phyloP scores from a whole-genome alignment of 53 echinoderm and acorn worm species.

The Pentamera pediparva region DNA sequence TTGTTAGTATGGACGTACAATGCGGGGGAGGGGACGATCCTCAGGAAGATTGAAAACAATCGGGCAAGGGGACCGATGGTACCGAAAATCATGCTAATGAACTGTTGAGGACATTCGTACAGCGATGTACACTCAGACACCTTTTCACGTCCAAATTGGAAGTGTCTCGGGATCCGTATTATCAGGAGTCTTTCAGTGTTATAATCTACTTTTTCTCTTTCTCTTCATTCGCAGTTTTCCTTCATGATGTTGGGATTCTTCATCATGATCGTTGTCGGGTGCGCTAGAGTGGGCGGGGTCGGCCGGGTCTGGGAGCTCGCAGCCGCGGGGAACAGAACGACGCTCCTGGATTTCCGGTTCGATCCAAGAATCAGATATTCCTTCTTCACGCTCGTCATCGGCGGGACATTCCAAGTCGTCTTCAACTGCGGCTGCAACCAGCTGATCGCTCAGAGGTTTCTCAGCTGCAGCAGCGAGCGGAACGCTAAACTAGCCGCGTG shows the following conservation, averaged over 20 bases:
- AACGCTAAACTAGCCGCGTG: slow-evolving; percentile 57
- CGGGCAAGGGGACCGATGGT: too few species aligned
- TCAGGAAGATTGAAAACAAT: too few species aligned
- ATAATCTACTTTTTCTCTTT: background rate
- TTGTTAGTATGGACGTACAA: too few species aligned
- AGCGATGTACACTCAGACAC: too few species aligned
- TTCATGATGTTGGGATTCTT: slow-evolving; percentile 27
- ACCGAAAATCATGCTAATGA: too few species aligned
- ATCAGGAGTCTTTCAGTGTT: too few species aligned
- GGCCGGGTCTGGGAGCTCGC: slow-evolving; percentile 15
- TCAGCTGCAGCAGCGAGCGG: slow-evolving; percentile 58
- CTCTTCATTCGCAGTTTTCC: background rate
- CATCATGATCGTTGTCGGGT: slow-evolving; percentile 14
- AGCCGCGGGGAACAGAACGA: slow-evolving; percentile 20
- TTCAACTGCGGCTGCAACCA: slow-evolving; percentile 69
- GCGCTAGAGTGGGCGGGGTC: slow-evolving; percentile 14
- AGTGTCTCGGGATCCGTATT: too few species aligned
- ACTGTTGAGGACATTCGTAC: too few species aligned
- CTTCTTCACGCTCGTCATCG: slow-evolving; percentile 59
- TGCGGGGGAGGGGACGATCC: too few species aligned
- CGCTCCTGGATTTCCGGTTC: slow-evolving; percentile 39
- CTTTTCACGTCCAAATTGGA: too few species aligned
- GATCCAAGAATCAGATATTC: slow-evolving; percentile 66
- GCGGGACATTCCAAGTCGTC: slow-evolving; percentile 66
- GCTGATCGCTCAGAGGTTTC: slow-evolving; percentile 66